Base-by-base conservation (phyloP, 1,140 invertebrate genomes). In the Lordiphosa collinella region DNA sequence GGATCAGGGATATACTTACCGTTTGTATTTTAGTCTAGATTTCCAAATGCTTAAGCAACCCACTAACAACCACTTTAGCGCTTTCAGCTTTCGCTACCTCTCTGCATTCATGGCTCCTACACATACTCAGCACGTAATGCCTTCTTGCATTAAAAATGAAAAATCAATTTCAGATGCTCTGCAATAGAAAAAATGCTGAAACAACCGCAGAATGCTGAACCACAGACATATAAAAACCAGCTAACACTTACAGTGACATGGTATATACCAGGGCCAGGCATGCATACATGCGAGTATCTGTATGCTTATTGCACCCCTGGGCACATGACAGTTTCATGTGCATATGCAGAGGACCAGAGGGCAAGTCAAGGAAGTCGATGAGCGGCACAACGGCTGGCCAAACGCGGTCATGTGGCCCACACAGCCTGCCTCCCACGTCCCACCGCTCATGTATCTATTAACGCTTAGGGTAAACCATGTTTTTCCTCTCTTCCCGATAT, bases 111-210 rank as follows among this genome's bases (percentile, higher is more conserved):
- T 13, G 37, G 36, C 18, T 4, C 11, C 41, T 7, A 29, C n/a
- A 16, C 10, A 53, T 43, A 22, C 31, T 18, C 29, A 10, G 44
- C 44, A 32, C 3, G 34, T 40, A 36, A 49, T 55, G 34, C 38
- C 16, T 49, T 55, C 51, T 47, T 11, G 41, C 64, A 64, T 69
- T 72, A 55, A 60, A 78, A 65, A 78, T 73, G 64, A 73, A 79
- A 74, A 79, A 74, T 79, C 75, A 69, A 80, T 80, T 79, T 62
- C 56, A 74, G 46, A 54, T 68, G 60, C 67, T 41, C 13, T 43
- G n/a, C 38, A 49, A 58, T 40, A 55, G 36, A 50, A 51, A 11
- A 11, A 8, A 25, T 12, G 32, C 18, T 22, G 14, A 22, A 65
- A 35, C 35, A 74, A 62, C 75, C 59, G 50, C 56, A 76, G 54